Conservation (phyloP, 1,140 invertebrate genomes). For the Triops longicaudatus region DNA sequence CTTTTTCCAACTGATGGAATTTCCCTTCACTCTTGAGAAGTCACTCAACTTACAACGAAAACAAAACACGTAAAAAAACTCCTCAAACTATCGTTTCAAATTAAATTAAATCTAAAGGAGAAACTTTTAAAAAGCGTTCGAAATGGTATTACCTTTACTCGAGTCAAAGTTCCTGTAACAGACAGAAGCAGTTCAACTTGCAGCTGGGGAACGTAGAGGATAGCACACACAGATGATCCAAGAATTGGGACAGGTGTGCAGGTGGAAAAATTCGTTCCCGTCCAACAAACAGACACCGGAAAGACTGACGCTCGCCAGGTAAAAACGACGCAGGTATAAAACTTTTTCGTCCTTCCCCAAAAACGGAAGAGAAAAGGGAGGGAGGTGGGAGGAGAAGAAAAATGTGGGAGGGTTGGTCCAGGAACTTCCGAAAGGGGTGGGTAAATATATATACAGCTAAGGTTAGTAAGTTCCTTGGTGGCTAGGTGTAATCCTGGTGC, state of each 20-base stretch:
- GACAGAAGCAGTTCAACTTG: not conserved
- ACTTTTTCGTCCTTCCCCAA: not conserved
- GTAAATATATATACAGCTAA: not conserved
- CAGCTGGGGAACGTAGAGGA: not conserved
- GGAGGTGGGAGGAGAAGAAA: not conserved
- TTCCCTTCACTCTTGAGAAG: too few relatives aligned
- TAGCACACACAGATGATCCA: not conserved
- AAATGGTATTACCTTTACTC: too few relatives aligned
- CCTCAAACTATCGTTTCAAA: too few relatives aligned
- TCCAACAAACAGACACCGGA: conserved; percentile 14
- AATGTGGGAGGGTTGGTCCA: not conserved
- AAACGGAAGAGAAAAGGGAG: not conserved
- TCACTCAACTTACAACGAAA: too few relatives aligned
- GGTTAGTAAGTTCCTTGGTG: not conserved
- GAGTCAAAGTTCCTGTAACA: too few relatives aligned
- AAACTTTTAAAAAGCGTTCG: too few relatives aligned
- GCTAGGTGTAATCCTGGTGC: not conserved
- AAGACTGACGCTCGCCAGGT: conserved; percentile 10
- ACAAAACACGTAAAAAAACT: too few relatives aligned
- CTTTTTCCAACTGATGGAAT: too few relatives aligned
- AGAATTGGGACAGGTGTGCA: not conserved
- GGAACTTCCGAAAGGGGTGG: not conserved
- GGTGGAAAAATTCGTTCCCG: conserved; percentile 8
- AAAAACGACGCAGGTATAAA: not conserved
- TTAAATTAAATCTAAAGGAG: too few relatives aligned